Evolutionary conservation across 2,113 vertebrate species (phyloP).

Genomic region (Gavialis gangeticus): DNA sequence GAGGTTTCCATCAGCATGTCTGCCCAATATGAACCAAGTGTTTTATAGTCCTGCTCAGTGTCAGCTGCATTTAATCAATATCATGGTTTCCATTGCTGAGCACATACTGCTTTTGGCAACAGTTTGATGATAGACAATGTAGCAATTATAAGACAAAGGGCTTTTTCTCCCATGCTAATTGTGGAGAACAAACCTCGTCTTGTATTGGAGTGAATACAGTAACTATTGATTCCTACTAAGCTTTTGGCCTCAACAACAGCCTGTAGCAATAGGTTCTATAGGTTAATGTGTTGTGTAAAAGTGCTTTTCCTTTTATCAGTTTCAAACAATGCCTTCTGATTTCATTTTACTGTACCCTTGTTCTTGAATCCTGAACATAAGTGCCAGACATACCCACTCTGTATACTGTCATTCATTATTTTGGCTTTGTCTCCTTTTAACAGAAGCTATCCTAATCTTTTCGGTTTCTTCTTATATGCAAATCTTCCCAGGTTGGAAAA

Average conservation of each 20-base stretch:
- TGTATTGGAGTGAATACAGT: too few relatives aligned
- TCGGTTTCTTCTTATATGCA: background rate
- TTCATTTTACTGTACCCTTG: background rate
- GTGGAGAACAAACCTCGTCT: too few relatives aligned
- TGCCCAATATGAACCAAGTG: too few relatives aligned
- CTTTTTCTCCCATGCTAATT: too few relatives aligned
- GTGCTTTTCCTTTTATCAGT: constrained; percentile 8
- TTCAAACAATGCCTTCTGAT: constrained; percentile 13
- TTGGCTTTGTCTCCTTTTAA: background rate
- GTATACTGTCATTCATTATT: background rate
- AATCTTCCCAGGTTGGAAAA: background rate
- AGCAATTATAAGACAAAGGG: too few relatives aligned
- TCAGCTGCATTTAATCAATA: too few relatives aligned
- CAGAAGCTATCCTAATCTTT: background rate
- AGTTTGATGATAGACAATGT: too few relatives aligned
- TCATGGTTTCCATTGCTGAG: too few relatives aligned
- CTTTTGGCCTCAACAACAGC: background rate
- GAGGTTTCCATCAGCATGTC: too few relatives aligned
- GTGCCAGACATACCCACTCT: background rate
- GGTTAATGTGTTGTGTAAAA: background rate
- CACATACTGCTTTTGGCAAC: too few relatives aligned
- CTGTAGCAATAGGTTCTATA: background rate
- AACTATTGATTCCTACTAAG: background rate
- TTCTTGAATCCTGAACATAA: constrained; percentile 9
- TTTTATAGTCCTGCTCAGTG: too few relatives aligned